These are phyloP conservation scores for Xyrichtys novacula DNA, from an alignment of 2,797 vertebrate genomes.

Conservation along the genomic window DNA sequence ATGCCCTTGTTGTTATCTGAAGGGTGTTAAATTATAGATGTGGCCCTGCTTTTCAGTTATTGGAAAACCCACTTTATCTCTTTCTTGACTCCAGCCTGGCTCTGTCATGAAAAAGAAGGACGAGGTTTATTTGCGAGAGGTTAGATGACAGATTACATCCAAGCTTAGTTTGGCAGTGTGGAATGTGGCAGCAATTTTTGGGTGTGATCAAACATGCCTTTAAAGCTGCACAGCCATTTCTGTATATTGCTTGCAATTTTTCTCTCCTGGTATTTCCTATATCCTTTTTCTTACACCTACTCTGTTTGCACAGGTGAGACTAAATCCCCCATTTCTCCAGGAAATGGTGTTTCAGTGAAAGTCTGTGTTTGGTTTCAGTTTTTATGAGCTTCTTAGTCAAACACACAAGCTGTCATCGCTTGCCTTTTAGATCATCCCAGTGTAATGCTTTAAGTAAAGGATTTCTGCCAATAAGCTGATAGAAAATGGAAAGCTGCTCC, in stretches of 20 bases:
- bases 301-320: constrained; percentile 53
- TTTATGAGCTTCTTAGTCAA: constrained; percentile 62
- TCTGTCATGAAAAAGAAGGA: constrained; percentile 3
- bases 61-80: constrained; percentile 1
- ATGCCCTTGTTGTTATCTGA: constrained; percentile 10
- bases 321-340: constrained; percentile 53
- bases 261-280: constrained; percentile 10
- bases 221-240: constrained; percentile 19
- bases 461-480: constrained; percentile 60
- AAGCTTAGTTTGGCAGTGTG: constrained; percentile 4
- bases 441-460: constrained; percentile 64
- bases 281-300: constrained; percentile 9
- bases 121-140: constrained; percentile 4
- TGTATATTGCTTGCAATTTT: constrained; percentile 21
- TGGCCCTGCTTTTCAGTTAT: not conserved
- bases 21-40: constrained; percentile 25
- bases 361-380: constrained; percentile 24
- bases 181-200: constrained; percentile 20
- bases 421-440: constrained; percentile 54
- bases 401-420: constrained; percentile 51
- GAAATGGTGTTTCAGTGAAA: constrained; percentile 41
- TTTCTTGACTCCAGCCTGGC: constrained; percentile 5
- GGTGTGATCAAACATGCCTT: constrained; percentile 38
- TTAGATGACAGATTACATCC: constrained; percentile 33
- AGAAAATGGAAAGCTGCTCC: constrained; percentile 60